A percentile compares a stretch with the other conserved stretches of the same genome.
Conservation (phyloP, 2,888 invertebrate species). For the Alsophila aescularia region DNA sequence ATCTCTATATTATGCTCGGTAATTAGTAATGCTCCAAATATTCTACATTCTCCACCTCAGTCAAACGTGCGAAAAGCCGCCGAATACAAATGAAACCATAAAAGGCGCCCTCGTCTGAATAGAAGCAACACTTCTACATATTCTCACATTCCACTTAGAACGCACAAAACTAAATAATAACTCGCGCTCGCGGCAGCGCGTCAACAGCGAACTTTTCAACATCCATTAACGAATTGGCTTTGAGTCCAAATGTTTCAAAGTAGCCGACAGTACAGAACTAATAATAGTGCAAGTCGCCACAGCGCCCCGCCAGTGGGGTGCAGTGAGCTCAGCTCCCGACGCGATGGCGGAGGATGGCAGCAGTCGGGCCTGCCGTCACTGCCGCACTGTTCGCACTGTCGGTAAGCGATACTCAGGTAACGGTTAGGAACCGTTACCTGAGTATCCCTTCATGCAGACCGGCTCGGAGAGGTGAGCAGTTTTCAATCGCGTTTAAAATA, state of each 20-base stretch:
- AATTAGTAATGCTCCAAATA: too few species aligned
- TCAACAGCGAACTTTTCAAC: conserved; percentile 20
- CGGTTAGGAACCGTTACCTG: too few species aligned
- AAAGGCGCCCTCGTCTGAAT: neutral
- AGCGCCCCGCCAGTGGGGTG: too few species aligned
- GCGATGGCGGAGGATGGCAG: neutral
- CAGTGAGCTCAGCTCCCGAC: too few species aligned
- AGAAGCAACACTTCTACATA: conserved; percentile 1
- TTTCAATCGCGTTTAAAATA: too few species aligned
- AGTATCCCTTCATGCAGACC: too few species aligned
- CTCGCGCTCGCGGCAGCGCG: neutral
- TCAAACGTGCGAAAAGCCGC: neutral
- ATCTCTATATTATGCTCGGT: too few species aligned
- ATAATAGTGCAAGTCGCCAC: too few species aligned
- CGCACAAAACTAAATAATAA: conserved; percentile 5
- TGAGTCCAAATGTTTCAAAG: conserved; percentile 22
- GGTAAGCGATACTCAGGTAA: neutral
- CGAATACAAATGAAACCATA: neutral
- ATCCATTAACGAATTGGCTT: conserved; percentile 33
- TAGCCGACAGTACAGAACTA: neutral
- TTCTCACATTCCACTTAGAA: conserved; percentile 5
- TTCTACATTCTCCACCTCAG: too few species aligned
- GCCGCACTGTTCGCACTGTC: neutral
- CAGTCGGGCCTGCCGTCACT: too few species aligned
- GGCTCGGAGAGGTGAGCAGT: too few species aligned